These are phyloP conservation scores for Falco punctatus DNA, from an alignment of 2,113 vertebrate genomes.

Conservation along the genomic window DNA sequence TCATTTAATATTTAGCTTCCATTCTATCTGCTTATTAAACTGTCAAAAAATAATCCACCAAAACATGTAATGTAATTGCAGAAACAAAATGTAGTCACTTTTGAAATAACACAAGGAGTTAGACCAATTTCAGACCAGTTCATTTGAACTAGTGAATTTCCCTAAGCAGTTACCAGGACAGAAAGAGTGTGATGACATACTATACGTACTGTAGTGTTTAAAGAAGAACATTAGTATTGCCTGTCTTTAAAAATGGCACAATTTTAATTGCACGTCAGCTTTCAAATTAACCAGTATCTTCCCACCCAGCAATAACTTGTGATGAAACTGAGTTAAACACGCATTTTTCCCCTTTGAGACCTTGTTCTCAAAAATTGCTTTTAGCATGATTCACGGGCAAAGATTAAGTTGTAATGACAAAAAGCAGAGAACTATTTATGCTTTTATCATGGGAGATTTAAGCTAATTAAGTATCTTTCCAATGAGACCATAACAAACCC, in stretches of 20 bases:
- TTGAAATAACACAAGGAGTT: neutral
- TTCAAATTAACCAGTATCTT: neutral
- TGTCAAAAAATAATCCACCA: neutral
- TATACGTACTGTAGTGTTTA: neutral
- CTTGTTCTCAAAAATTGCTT: conserved; percentile 19
- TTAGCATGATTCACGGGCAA: neutral
- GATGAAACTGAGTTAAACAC: neutral
- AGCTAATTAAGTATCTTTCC: conserved; percentile 5
- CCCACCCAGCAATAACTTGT: neutral
- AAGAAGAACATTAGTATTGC: neutral
- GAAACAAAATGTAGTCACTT: neutral
- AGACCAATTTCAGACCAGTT: neutral
- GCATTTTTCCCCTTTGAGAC: neutral
- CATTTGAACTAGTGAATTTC: neutral
- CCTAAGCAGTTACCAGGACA: neutral
- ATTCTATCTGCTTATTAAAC: neutral
- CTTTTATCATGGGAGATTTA: conserved; percentile 6
- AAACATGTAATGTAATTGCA: neutral
- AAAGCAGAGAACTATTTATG: conserved; percentile 9
- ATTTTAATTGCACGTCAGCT: conserved; percentile 1
- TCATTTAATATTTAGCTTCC: neutral
- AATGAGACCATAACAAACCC: neutral
- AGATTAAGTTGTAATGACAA: conserved; percentile 29
- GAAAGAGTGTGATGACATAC: neutral
- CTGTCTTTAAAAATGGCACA: neutral